Percentiles rank a stretch among this genome's conserved stretches.
phyloP scores from a whole-genome alignment of 2,797 vertebrate genomes.

The Peromyscus aztecus region DNA sequence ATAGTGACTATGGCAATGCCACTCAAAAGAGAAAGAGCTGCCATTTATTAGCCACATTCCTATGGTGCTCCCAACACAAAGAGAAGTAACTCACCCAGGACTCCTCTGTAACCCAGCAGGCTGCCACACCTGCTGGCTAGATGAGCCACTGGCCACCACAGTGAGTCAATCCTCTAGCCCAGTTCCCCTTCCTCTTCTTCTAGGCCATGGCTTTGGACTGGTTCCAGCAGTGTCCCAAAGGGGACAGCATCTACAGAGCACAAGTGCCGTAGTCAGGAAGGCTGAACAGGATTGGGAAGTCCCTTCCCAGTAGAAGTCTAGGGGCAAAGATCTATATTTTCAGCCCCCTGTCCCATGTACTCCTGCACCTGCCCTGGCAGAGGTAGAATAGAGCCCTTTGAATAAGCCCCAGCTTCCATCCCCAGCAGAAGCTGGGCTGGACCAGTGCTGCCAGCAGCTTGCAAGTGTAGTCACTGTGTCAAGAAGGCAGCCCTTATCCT shows the following conservation, averaged over 20 bases:
- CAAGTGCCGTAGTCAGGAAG: neutral
- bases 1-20: neutral
- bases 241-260: neutral
- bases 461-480: conserved; percentile 78
- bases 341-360: fast-evolving
- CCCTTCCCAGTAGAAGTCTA: neutral
- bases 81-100: conserved; percentile 5
- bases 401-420: conserved; percentile 69
- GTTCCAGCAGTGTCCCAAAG: neutral
- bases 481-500: conserved; percentile 85
- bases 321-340: neutral
- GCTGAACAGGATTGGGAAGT: neutral
- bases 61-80: neutral
- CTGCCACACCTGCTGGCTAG: neutral
- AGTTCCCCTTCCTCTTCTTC: neutral
- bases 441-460: conserved; percentile 78
- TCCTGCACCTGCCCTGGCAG: neutral
- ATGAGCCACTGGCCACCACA: neutral
- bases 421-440: conserved; percentile 64
- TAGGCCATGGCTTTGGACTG: neutral
- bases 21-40: neutral
- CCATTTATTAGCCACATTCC: neutral
- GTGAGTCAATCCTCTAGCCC: neutral
- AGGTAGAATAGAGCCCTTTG: neutral
- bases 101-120: neutral